Evolutionary conservation across 1,140 invertebrate genomes (phyloP), one percentile per base, ranked within the genome.

Genomic region (Archivesica marissinica): DNA sequence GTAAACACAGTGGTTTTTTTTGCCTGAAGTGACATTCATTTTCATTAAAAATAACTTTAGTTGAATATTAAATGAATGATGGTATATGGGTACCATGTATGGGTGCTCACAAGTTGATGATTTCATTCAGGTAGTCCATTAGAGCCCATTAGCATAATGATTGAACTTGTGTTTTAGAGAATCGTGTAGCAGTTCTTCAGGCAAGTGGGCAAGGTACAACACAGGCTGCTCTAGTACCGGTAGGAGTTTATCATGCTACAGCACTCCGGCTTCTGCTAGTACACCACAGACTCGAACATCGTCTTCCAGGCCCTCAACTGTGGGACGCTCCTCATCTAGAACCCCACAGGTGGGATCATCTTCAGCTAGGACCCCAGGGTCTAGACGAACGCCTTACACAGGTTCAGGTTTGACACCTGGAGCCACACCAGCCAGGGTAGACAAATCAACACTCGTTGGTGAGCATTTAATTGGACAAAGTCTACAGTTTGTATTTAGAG

Each of bases 361-460:
- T 44, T 85, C 78, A 47, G 15, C 54, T 3, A 72, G 38, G 39
- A 87, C 74, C 17, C 74, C 86, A 52, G 82, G 82, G n/a, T 80
- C 81, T 30, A n/a, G 78, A 11, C 64, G 77, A n/a, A 83, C 85
- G 35, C 66, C 85, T 50, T 72, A 79, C 39, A 75, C 70, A 1
- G 74, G 20, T 4, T 38, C 72, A 52, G 66, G 77, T 61, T 11
- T 79, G 38, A 86, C 70, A 28, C 72, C 59, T 17, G 77, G 56
- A 25, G 44, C 75, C 15, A 89, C 88, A 35, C 83, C 88, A 35
- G 66, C 64, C 35, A 77, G 82, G n/a, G 25, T 59, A 23, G 76
- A 78, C 44, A 59, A 74, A 23, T 70, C 88, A 41, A 66, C 83
- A 9, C 83, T 89, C 88, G 86, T 86, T 39, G 88, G 88, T 87